These are phyloP conservation scores for Esperia sulphurella DNA, from an alignment of 2,888 invertebrate species.

Conservation along the genomic window DNA sequence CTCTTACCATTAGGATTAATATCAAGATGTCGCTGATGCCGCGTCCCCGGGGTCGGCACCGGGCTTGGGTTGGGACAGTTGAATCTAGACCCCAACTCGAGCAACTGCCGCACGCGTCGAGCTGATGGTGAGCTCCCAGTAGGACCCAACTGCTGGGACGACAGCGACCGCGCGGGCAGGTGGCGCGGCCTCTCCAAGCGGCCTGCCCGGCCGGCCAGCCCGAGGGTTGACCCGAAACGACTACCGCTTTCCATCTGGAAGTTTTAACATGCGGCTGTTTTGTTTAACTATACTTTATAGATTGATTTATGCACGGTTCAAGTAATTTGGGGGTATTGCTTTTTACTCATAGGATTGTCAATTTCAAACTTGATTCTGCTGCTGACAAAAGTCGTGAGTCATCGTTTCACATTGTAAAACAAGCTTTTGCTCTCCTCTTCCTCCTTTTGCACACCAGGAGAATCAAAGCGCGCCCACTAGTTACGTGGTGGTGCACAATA, in stretches of 20 bases:
- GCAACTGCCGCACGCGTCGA: constrained; percentile 88
- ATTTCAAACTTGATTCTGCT: no score
- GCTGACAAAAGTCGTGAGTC: no score
- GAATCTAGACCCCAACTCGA: constrained; percentile 83
- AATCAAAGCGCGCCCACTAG: no score
- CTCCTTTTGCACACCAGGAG: no score
- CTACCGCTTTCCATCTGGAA: constrained; percentile 78
- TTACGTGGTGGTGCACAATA: no score
- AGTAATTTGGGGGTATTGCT: no score
- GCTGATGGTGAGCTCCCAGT: constrained; percentile 85
- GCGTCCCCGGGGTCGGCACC: constrained; percentile 88
- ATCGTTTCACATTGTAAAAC: no score
- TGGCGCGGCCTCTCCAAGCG: constrained; percentile 75
- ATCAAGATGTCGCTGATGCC: constrained; percentile 89
- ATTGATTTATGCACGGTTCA: no score
- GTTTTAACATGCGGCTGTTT: no score
- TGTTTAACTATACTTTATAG: no score
- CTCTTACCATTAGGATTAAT: constrained; percentile 90
- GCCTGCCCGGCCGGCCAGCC: constrained; percentile 65
- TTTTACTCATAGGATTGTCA: no score
- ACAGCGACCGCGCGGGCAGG: constrained; percentile 86
- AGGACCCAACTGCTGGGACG: constrained; percentile 84
- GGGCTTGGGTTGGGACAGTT: constrained; percentile 84
- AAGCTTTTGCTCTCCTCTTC: no score
- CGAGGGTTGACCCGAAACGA: constrained; percentile 80